Conservation (phyloP, 2,113 vertebrate genomes). For the Nasalis larvatus region DNA sequence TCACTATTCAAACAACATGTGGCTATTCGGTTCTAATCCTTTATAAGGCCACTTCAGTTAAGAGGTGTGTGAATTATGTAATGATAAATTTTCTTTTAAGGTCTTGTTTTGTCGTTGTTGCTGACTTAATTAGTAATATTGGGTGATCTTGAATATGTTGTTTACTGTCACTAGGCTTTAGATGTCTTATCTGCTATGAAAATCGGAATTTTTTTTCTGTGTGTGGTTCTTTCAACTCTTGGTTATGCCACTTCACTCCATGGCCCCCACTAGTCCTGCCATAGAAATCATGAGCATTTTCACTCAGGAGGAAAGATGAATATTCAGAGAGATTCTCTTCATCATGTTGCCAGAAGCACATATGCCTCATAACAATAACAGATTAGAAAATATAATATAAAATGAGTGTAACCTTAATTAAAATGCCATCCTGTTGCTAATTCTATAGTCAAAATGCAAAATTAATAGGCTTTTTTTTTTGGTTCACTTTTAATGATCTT, state of each 20-base stretch:
- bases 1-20: not conserved
- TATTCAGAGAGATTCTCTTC: not conserved
- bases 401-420: conserved; percentile 48
- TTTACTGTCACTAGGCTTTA: not conserved
- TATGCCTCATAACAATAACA: conserved; percentile 30
- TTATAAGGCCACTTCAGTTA: not conserved
- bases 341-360: not conserved
- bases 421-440: conserved; percentile 43
- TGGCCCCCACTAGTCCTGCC: too few species aligned
- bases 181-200: not conserved
- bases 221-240: not conserved
- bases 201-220: not conserved
- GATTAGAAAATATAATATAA: conserved; percentile 13
- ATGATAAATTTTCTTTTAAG: not conserved
- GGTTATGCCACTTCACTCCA: not conserved
- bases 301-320: not conserved
- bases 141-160: not conserved
- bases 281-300: not conserved
- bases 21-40: not conserved
- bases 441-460: conserved; percentile 47
- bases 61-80: not conserved
- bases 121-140: not conserved
- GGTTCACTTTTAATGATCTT: conserved; percentile 33
- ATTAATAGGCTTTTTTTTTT: conserved; percentile 9
- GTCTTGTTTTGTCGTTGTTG: not conserved